Base-by-base conservation (phyloP, 1,140 invertebrate genomes). In the Drosophila setifemur region DNA sequence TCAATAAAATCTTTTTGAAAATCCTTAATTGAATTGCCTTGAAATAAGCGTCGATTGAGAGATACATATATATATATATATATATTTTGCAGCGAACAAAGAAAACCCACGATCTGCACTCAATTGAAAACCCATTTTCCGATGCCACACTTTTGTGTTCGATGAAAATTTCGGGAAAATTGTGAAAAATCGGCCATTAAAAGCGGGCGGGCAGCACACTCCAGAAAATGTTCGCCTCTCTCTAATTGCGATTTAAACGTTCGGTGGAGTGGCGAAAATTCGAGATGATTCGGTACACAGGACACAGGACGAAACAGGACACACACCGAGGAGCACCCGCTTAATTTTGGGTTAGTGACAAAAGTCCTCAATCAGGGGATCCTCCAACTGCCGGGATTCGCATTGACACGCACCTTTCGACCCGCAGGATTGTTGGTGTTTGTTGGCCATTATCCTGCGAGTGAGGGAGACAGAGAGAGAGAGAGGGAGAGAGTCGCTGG, bases 221-320 rank as follows among this genome's bases (percentile, higher is more conserved):
- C 47, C 67, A 31, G n/a, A 35, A 43, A 6, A 4, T 7, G 8
- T n/a, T n/a, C n/a, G n/a, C n/a, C n/a, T n/a, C n/a, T n/a, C 66
- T 68, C 74, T 85, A 79, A 83, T 83, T 83, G 73, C 78, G 21
- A 85, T 83, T 73, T 82, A 82, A 81, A 76, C 77, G 77, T 33
- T 81, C 2, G 40, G 29, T 76, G 77, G 77, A 81, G 73, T 83
- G 73, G 39, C 73, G 53, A 82, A 83, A 72, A 83, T 69, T 63
- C 45, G 67, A 53, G n/a, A n/a, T n/a, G n/a, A n/a, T n/a, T n/a
- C n/a, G n/a, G n/a, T n/a, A n/a, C n/a, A n/a, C n/a, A 58, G 57
- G 67, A 42, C 29, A 8, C 12, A 8, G 14, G 33, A n/a, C 6
- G 55, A 67, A 54, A 66, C 40, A 35, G 28, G 16, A 37, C 31